Evolutionary conservation across 1,140 invertebrate species (phyloP), one percentile per base, ranked within the genome.

Genomic region (Pristionchus pacificus): DNA sequence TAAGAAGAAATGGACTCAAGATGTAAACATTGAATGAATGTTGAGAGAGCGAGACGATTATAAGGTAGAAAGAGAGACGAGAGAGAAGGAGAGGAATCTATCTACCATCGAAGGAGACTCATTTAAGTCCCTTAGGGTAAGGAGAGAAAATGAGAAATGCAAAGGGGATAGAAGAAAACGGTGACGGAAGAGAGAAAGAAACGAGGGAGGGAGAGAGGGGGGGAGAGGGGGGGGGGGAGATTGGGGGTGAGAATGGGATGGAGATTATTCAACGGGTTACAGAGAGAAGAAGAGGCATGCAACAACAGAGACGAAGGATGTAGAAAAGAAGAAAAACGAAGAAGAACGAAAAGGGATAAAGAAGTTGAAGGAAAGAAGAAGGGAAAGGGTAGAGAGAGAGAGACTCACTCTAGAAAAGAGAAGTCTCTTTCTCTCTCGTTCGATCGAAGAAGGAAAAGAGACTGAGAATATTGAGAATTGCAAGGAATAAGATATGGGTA

Each of bases 1-100:
- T 49, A 65, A 55, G 63, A 65, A 49, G 32, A 55, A 49, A 55
- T 65, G 63, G n/a, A 65, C 49, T 65, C 33, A 28, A 55, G 49
- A 25, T 55, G 49, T 55, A 65, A 65, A 24, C 57, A 28, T 27
- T 55, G 29, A 33, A 64, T 61, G 29, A 0, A 13, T 28, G n/a
- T 14, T 6, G 2, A 61, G 24, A 27, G n/a, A 61, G n/a, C 29
- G n/a, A 24, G 59, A 27, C 29, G 25, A 27, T 10, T 60, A 24
- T 2, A 31, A 61, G n/a, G 13, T 57, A 13, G 49, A 14, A 28
- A 60, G 2, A 25, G 2, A 60, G 28, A 60, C 2, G 59, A 2
- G 28, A 60, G 28, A 60, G 3, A n/a, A n/a, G 19, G 28, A n/a
- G 2, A 60, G 28, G 28, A 60, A n/a, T 25, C 3, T n/a, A 13